Base-by-base conservation (phyloP, 30 jellyfish, hydroid and myxozoan genomes). In the Aurelia aurita region DNA sequence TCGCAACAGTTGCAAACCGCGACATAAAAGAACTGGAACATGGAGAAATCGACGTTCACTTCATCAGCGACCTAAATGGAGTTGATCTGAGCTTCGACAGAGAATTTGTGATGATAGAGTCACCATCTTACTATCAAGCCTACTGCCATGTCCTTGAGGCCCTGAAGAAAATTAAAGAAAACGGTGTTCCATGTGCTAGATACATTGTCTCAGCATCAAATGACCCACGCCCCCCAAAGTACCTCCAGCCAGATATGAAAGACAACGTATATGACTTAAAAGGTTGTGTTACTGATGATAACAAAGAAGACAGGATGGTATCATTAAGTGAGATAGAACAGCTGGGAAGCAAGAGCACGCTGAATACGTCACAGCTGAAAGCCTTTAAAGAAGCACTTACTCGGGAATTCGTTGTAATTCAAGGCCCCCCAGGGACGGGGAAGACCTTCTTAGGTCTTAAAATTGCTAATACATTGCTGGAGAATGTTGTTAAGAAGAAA, bases 381-480 rank as follows among this genome's bases (percentile, higher is more conserved):
- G 96, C 96, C 14, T 32, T 87, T 2, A 46, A 87, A 51, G 46
- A 76, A 47, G 90, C 91, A 31, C 91, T 87, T 5, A 76, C 87
- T 3, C 35, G 82, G 25, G 87, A 77, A 20, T 72, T 87, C 55
- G 82, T 70, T 15, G 67, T 87, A 64, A 87, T 91, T 26, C 98
- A 92, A 76, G 98, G 98, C 35, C 98, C 98, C n/a, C 98, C 98
- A 10, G 98, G 98, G 12, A 87, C 97, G 15, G 97, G 97, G 5
- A 92, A 92, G 85, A 84, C 98, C 13, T 92, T 70, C 57, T 75
- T 88, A 15, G 98, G 93, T 23, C 57, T 86, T 70, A 65, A 85
- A 44, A 79, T 92, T 1, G 89, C 84, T 20, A 90, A 87, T 39
- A 82, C 91, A 27, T 75, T 92, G 32, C 45, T 92, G 79, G 13